Conservation (phyloP, 2,797 vertebrate genomes). For the Artibeus lituratus region DNA sequence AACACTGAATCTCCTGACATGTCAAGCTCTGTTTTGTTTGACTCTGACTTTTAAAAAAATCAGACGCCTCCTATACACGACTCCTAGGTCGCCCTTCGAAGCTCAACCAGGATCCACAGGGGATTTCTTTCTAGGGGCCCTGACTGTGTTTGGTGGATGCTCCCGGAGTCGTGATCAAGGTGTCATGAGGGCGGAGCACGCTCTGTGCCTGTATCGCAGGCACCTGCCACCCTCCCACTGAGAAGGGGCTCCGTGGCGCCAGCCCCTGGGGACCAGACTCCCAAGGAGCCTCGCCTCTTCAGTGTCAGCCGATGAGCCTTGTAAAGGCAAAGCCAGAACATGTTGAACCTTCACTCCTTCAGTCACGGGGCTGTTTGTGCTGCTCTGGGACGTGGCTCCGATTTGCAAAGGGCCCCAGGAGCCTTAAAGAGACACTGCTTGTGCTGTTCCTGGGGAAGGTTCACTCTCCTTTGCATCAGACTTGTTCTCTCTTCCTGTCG, state of each 20-base stretch:
- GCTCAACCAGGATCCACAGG: not conserved
- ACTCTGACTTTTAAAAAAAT: not conserved
- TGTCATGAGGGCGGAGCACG: rapidly evolving
- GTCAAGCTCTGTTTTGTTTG: not conserved
- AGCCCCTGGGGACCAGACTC: too few species aligned
- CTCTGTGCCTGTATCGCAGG: not conserved
- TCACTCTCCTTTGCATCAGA: not conserved
- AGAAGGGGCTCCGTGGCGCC: not conserved
- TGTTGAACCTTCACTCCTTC: too few species aligned
- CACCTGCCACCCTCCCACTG: not conserved
- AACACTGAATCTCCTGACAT: not conserved
- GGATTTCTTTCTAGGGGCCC: not conserved
- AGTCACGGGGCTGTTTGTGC: not conserved
- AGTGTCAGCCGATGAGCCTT: not conserved
- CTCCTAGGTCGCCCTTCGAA: not conserved
- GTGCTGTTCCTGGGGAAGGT: not conserved
- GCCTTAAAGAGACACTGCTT: not conserved
- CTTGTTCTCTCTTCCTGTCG: not conserved
- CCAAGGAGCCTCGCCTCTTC: not conserved
- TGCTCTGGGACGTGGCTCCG: not conserved
- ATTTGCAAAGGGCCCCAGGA: not conserved
- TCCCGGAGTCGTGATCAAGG: not conserved
- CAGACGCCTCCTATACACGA: not conserved
- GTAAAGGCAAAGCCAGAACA: not conserved
- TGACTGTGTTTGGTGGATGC: not conserved